Percentiles rank a stretch among this genome's conserved stretches.
Conservation (phyloP, 2,113 vertebrate genomes). For the Colius striatus region DNA sequence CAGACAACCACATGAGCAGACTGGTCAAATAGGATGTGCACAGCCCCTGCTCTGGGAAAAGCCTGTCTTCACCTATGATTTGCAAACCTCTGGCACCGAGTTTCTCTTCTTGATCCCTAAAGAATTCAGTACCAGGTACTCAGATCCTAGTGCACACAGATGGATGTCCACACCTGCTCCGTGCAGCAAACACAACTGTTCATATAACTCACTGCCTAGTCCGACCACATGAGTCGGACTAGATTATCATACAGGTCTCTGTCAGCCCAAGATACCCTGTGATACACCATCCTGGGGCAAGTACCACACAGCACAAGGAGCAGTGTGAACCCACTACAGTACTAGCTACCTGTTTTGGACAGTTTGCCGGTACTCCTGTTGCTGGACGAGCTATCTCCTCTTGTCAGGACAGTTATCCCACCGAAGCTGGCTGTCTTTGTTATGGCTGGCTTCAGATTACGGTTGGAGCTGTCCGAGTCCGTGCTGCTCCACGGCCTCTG, state of each 20-base stretch:
- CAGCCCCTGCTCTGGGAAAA: not conserved
- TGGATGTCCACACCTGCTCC: not conserved
- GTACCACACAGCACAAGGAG: not conserved
- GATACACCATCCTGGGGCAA: not conserved
- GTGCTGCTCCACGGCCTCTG: conserved; percentile 96
- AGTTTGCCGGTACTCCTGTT: conserved; percentile 84
- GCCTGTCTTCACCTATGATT: not conserved
- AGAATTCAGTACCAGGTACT: not conserved
- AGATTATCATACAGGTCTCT: not conserved
- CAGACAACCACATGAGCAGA: not conserved
- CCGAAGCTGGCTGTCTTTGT: conserved; percentile 85
- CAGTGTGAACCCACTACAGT: conserved; percentile 49
- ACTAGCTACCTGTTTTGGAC: conserved; percentile 86
- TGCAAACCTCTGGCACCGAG: not conserved
- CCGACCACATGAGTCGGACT: not conserved
- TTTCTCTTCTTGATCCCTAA: not conserved
- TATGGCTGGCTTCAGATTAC: conserved; percentile 83
- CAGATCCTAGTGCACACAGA: not conserved
- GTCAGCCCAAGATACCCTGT: not conserved
- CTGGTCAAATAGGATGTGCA: fast-evolving
- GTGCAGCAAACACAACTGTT: not conserved
- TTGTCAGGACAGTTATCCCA: conserved; percentile 82
- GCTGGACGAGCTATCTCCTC: conserved; percentile 81
- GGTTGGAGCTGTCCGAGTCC: conserved; percentile 90
- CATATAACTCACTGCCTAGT: not conserved